A percentile compares a stretch with the other conserved stretches of the same genome.
Conservation (phyloP, 2,797 vertebrate species). For the Chiloscyllium punctatum region DNA sequence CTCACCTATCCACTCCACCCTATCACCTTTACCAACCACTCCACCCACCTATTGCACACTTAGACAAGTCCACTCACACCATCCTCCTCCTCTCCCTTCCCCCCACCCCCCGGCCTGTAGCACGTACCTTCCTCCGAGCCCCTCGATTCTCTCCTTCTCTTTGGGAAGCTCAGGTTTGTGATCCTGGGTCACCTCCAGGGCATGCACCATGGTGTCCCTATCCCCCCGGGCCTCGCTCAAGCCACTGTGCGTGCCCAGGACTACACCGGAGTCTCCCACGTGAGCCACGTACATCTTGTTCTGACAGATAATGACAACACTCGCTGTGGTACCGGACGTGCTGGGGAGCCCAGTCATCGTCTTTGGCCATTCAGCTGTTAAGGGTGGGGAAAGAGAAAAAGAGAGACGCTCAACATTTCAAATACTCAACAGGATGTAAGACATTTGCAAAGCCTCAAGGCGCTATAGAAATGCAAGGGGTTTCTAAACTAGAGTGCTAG, state of each 20-base stretch:
- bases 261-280: constrained; percentile 87
- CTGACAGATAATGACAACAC: constrained; percentile 82
- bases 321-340: constrained; percentile 91
- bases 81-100: neutral
- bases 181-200: constrained; percentile 89
- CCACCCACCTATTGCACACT: too few species aligned
- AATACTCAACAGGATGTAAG: too few species aligned
- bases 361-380: constrained; percentile 90
- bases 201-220: constrained; percentile 71
- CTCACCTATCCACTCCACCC: too few species aligned
- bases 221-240: constrained; percentile 44
- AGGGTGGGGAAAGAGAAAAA: neutral
- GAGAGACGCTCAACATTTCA: too few species aligned
- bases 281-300: constrained; percentile 90
- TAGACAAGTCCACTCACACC: neutral
- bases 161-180: constrained; percentile 91
- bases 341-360: constrained; percentile 89
- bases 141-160: constrained; percentile 88
- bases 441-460: too few species aligned
- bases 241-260: constrained; percentile 84
- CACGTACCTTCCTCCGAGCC: constrained; percentile 86
- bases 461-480: too few species aligned
- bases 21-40: too few species aligned
- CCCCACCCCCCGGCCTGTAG: too few species aligned
- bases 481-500: too few species aligned